phyloP scores from a whole-genome alignment of 2,113 vertebrate genomes.

The Albula glossodonta region DNA sequence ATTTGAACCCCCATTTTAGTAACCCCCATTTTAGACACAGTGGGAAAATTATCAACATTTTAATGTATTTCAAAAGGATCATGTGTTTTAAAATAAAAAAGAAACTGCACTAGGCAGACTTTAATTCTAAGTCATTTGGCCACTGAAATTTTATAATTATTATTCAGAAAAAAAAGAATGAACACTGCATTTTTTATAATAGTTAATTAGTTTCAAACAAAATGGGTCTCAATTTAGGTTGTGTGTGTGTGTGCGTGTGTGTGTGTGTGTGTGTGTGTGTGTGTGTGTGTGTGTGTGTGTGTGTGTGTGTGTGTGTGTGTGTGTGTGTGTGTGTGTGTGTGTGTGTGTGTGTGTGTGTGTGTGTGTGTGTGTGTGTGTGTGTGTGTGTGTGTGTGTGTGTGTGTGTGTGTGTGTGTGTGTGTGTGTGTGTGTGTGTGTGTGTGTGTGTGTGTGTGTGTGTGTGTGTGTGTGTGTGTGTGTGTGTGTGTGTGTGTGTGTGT shows the following conservation, averaged over 20 bases:
- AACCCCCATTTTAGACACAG: background rate
- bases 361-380: no score
- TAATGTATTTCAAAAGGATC: background rate
- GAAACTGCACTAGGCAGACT: background rate
- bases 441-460: background rate
- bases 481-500: background rate
- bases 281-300: background rate
- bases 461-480: no score
- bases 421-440: background rate
- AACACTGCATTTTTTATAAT: no score
- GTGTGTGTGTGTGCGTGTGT: background rate
- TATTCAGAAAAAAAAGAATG: background rate
- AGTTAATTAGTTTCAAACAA: conserved; percentile 3
- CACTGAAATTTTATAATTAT: background rate
- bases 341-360: background rate
- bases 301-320: no score
- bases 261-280: no score
- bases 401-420: no score
- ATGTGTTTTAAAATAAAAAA: background rate
- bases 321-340: background rate
- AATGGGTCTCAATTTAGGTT: conserved; percentile 71
- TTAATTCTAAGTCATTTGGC: no score
- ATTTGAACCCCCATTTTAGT: background rate
- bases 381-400: background rate
- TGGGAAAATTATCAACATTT: background rate